phyloP scores from a whole-genome alignment of 2,797 vertebrate species.

The Tauraco hartlaubi region DNA sequence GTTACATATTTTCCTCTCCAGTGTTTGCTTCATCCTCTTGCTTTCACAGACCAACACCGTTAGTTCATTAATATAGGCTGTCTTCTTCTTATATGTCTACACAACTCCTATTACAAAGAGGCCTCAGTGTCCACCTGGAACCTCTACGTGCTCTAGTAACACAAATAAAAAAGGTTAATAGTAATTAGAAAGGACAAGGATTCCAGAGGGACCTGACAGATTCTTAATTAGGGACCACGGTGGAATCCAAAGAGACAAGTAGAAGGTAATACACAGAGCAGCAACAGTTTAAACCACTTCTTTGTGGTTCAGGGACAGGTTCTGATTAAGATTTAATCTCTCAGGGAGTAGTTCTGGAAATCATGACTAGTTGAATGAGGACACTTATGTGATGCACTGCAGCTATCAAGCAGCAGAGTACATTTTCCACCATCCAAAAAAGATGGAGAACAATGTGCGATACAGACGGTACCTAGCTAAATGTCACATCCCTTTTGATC shows the following conservation, averaged over 20 bases:
- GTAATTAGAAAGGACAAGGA: constrained; percentile 47
- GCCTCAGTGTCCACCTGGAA: constrained; percentile 17
- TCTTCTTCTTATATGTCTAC: not conserved
- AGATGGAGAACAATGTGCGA: not conserved
- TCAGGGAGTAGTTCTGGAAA: not conserved
- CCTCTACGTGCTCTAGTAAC: not conserved
- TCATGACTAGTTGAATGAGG: not conserved
- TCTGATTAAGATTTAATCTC: constrained; percentile 52
- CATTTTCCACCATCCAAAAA: not conserved
- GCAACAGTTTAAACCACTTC: not conserved
- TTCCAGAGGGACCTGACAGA: constrained; percentile 7
- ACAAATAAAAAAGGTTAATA: constrained; percentile 47
- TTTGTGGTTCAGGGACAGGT: not conserved
- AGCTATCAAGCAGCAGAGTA: not conserved
- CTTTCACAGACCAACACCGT: not conserved
- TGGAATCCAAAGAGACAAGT: constrained; percentile 1
- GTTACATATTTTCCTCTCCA: not conserved
- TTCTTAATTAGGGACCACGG: constrained; percentile 45
- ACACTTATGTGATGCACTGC: not conserved
- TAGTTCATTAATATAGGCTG: not conserved
- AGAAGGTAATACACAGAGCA: not conserved
- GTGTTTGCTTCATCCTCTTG: not conserved
- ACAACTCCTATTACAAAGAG: not conserved
- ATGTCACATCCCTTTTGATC: not conserved
- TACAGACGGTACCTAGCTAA: not conserved